Conservation (phyloP, 64 coral and sea anemone genomes). For the Anthopleura sola region DNA sequence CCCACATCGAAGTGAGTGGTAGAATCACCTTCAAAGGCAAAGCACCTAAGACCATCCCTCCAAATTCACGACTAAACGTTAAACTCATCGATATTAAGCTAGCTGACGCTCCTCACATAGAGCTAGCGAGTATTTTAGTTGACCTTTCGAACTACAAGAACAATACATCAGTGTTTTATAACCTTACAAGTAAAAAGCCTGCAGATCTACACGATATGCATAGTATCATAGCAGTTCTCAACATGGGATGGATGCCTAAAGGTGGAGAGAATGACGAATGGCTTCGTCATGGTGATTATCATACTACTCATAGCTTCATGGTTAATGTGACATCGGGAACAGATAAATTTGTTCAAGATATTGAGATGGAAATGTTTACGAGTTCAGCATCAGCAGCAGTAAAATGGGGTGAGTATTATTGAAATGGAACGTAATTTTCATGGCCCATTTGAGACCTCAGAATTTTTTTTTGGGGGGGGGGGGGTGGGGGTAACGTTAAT, state of each 20-base stretch:
- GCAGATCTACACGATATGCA: not conserved
- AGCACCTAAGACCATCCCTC: not conserved
- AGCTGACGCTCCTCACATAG: not conserved
- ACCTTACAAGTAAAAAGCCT: not conserved
- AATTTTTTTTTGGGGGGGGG: no score
- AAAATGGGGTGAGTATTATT: not conserved
- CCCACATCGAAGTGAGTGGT: not conserved
- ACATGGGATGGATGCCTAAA: slow-evolving; percentile 11
- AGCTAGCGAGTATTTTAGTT: not conserved
- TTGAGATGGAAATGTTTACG: not conserved
- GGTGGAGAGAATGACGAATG: not conserved
- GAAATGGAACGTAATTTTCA: not conserved
- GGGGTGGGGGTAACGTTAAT: not conserved
- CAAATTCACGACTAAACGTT: not conserved
- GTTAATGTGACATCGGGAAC: not conserved
- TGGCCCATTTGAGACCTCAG: not conserved
- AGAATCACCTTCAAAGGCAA: not conserved
- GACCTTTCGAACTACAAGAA: slow-evolving; percentile 2
- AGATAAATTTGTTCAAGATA: not conserved
- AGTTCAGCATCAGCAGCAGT: not conserved
- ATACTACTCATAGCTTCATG: not conserved
- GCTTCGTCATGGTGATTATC: slow-evolving; percentile 1
- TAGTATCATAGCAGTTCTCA: slow-evolving; percentile 1
- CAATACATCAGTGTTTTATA: not conserved
- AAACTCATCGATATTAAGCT: not conserved